Conservation (phyloP, 2,888 invertebrate genomes). For the Brenthis hecate region DNA sequence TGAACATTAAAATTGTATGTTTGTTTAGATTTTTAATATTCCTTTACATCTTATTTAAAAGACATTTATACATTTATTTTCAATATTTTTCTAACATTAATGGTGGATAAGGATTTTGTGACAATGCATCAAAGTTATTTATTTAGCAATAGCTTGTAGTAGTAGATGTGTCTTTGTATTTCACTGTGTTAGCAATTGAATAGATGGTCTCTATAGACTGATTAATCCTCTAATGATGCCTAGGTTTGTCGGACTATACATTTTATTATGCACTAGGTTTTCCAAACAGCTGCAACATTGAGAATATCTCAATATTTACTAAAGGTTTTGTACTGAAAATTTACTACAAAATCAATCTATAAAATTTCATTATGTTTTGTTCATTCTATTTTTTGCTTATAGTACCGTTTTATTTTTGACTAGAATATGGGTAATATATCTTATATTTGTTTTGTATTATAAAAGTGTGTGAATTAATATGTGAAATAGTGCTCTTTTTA, state of each 20-base stretch:
- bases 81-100: not conserved
- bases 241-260: slow-evolving; percentile 60
- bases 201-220: slow-evolving; percentile 79
- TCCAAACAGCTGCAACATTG: slow-evolving; percentile 64
- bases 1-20: too few species aligned
- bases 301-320: slow-evolving; percentile 28
- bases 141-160: slow-evolving; percentile 47
- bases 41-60: not conserved
- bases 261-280: slow-evolving; percentile 57
- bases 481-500: too few species aligned
- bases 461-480: too few species aligned
- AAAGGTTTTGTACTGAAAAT: slow-evolving; percentile 13
- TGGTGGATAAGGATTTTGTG: slow-evolving; percentile 12
- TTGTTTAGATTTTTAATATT: too few species aligned
- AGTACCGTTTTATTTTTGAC: too few species aligned
- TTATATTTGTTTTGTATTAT: too few species aligned
- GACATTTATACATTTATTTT: not conserved
- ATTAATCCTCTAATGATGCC: slow-evolving; percentile 62
- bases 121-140: slow-evolving; percentile 38
- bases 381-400: not conserved
- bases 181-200: slow-evolving; percentile 51
- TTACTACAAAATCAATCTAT: slow-evolving; percentile 31
- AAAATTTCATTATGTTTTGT: not conserved
- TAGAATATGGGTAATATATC: too few species aligned
- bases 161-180: slow-evolving; percentile 46